phyloP scores from a whole-genome alignment of 37 sponge, comb jelly and placozoan species.

The Eunapius fragilis region DNA sequence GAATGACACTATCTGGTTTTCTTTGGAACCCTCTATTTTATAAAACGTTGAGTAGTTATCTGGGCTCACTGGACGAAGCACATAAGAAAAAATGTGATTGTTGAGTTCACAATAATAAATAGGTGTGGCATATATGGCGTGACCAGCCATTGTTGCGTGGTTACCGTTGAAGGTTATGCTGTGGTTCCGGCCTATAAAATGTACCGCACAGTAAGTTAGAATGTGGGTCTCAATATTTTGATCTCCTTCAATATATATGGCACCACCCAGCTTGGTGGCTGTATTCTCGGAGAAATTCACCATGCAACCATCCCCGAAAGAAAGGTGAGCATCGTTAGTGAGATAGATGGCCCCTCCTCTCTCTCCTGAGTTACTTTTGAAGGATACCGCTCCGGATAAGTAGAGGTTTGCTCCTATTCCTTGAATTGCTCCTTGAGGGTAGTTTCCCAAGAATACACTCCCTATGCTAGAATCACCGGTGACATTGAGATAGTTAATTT shows the following conservation, averaged over 20 bases:
- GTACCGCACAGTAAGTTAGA: background rate
- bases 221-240: constrained; percentile 1
- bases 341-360: constrained; percentile 32
- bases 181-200: background rate
- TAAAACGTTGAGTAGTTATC: too few relatives aligned
- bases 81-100: background rate
- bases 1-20: too few relatives aligned
- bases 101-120: constrained; percentile 37
- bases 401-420: constrained; percentile 1
- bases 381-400: constrained; percentile 13
- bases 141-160: constrained; percentile 7
- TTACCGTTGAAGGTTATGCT: constrained; percentile 18
- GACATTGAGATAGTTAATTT: too few relatives aligned
- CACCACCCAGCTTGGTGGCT: constrained; percentile 17
- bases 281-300: constrained; percentile 9
- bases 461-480: constrained; percentile 1
- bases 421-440: constrained; percentile 15
- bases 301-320: constrained; percentile 12
- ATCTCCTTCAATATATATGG: constrained; percentile 22
- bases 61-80: too few relatives aligned
- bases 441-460: constrained; percentile 7
- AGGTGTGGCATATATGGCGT: constrained; percentile 41
- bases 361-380: constrained; percentile 10
- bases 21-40: too few relatives aligned
- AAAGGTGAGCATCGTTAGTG: constrained; percentile 18